A percentile compares a stretch with the other conserved stretches of the same genome.
phyloP scores from a whole-genome alignment of 2,888 invertebrate genomes.

The Nezara viridula region DNA sequence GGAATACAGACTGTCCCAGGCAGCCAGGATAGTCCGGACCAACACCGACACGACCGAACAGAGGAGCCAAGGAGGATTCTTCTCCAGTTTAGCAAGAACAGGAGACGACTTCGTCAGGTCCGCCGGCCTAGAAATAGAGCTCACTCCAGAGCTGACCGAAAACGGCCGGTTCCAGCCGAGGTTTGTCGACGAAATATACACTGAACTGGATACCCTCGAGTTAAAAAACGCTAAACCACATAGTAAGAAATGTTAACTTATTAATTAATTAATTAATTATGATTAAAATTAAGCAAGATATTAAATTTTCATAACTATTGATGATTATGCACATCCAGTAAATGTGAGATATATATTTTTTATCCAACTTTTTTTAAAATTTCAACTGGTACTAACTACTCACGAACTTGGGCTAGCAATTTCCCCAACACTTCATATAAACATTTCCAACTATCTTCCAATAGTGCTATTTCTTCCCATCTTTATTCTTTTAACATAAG shows the following conservation, averaged over 20 bases:
- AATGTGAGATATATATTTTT: too few relatives aligned
- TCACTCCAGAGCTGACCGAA: constrained; percentile 83
- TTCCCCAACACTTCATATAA: too few relatives aligned
- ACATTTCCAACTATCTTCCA: too few relatives aligned
- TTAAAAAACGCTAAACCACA: constrained; percentile 85
- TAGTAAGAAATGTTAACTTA: constrained; percentile 74
- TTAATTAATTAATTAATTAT: too few relatives aligned
- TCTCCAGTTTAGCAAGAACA: constrained; percentile 83
- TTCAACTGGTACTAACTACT: too few relatives aligned
- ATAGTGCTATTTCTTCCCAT: too few relatives aligned
- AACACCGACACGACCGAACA: background rate
- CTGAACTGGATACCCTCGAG: constrained; percentile 86
- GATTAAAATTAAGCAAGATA: too few relatives aligned
- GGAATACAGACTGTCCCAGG: constrained; percentile 75
- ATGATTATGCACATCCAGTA: background rate
- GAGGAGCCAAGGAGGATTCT: constrained; percentile 65
- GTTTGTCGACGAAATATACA: constrained; percentile 86
- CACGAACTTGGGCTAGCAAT: too few relatives aligned
- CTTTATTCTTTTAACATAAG: too few relatives aligned
- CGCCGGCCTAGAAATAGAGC: constrained; percentile 80
- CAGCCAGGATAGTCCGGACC: constrained; percentile 79
- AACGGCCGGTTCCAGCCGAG: constrained; percentile 82
- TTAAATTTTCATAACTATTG: background rate
- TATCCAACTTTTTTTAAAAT: too few relatives aligned
- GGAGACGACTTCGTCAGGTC: constrained; percentile 84